These are phyloP conservation scores for Cyrtonyx montezumae DNA, from an alignment of 2,113 vertebrate species.

Conservation along the genomic window DNA sequence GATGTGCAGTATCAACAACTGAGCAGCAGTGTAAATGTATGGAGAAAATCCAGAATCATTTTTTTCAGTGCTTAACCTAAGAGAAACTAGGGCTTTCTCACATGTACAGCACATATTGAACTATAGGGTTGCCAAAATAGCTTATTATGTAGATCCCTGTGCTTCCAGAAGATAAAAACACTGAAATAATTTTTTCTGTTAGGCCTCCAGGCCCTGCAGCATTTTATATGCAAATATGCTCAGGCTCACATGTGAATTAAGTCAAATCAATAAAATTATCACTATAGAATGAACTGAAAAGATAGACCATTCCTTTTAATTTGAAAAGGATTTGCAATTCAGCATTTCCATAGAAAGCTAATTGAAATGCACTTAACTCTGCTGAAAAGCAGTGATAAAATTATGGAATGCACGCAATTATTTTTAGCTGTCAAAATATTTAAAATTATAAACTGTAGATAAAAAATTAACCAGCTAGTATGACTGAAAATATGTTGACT, in stretches of 20 bases:
- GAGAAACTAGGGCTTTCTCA: neutral
- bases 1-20: neutral
- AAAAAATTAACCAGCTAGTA: slow-evolving; percentile 3
- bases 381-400: slow-evolving; percentile 66
- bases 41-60: neutral
- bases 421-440: slow-evolving; percentile 59
- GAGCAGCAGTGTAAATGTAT: neutral
- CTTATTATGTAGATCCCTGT: slow-evolving; percentile 32
- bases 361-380: slow-evolving; percentile 57
- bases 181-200: slow-evolving; percentile 50
- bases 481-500: slow-evolving; percentile 18
- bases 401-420: slow-evolving; percentile 56
- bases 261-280: slow-evolving; percentile 67
- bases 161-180: slow-evolving; percentile 61
- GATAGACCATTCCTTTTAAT: slow-evolving; percentile 42
- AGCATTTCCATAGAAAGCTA: slow-evolving; percentile 58
- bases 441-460: slow-evolving; percentile 39
- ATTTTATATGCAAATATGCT: slow-evolving; percentile 70
- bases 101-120: slow-evolving; percentile 5
- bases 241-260: slow-evolving; percentile 54
- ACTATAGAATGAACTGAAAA: slow-evolving; percentile 31
- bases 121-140: slow-evolving; percentile 25
- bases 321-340: slow-evolving; percentile 59
- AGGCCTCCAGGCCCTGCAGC: neutral
- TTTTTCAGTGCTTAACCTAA: slow-evolving; percentile 1